Base-by-base conservation (phyloP, 2,113 vertebrate species). In the Notechis scutatus region DNA sequence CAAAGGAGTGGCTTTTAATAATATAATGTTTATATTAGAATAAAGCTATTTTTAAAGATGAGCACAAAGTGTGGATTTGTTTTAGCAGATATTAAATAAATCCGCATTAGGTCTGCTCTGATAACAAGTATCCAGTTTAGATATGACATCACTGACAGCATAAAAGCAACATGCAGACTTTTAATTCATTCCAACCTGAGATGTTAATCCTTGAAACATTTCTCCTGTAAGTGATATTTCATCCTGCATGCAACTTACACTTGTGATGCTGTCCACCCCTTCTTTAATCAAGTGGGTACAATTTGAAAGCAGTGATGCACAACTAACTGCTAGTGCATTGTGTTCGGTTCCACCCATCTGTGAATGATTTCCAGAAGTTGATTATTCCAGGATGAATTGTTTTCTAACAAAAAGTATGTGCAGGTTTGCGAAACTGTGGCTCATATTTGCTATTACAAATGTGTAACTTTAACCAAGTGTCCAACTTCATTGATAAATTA, bases 361-460 rank as follows among this genome's bases (percentile, higher is more conserved):
- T 94, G 94, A 96, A 96, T 95, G 92, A 94, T 96, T 97, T 95
- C 95, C 95, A 97, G 94, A 96, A 96, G 95, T 91, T 96, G 95
- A 95, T 97, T 95, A 94, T 94, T 94, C 95, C 90, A 94, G 95
- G 94, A 92, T 95, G 94, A 96, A 95, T 61, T 56, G 59, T 95
- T 92, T 95, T 96, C 95, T 94, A 95, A 93, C 93, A 74, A 93
- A 74, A 91, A 50, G 85, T 93, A 74, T 88, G 61, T 59, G 21
- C 94, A 92, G 90, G 54, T n/a, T 61, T 93, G 69, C 86, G 55
- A 42, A 93, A 92, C n/a, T 91, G 57, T 90, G 45, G 92, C 94
- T 95, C 93, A 26, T 92, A 95, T 92, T 15, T 92, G 89, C 90
- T 95, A n/a, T 95, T 89, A 0, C 86, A 94, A 92, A 93, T 4